Evolutionary conservation across 2,113 vertebrate species (phyloP).

Genomic region (Onychostoma macrolepis): DNA sequence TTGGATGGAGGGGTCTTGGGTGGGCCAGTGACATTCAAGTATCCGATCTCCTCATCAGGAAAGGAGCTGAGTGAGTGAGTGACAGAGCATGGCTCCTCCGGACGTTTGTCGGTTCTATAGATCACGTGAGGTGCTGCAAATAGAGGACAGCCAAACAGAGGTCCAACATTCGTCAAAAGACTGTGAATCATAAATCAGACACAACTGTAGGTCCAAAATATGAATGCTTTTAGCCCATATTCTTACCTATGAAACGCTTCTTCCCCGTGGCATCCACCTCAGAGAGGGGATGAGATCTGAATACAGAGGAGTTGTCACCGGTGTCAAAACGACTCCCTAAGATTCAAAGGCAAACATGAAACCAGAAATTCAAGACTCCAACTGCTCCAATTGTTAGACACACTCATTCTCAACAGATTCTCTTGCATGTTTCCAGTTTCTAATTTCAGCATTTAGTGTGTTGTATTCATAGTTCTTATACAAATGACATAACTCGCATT

Average conservation of each 20-base stretch:
- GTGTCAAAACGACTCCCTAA: conserved; percentile 71
- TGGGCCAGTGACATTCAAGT: conserved; percentile 80
- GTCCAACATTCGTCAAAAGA: background rate
- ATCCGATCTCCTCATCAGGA: conserved; percentile 78
- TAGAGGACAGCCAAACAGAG: background rate
- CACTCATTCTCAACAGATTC: background rate
- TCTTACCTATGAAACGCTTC: conserved; percentile 87
- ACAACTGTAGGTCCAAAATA: background rate
- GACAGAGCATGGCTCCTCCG: conserved; percentile 91
- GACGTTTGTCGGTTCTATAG: conserved; percentile 89
- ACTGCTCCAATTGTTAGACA: background rate
- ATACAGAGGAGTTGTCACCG: conserved; percentile 83
- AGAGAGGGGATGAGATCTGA: conserved; percentile 86
- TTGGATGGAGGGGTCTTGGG: conserved; percentile 89
- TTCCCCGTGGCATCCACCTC: conserved; percentile 90
- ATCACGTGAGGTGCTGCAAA: conserved; percentile 86
- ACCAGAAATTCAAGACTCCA: background rate
- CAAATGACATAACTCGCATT: background rate
- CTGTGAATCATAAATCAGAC: background rate
- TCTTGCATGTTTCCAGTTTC: background rate
- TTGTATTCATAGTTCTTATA: background rate
- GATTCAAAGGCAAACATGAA: conserved; percentile 32
- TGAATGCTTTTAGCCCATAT: background rate
- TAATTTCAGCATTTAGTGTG: background rate
- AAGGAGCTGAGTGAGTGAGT: conserved; percentile 88